Evolutionary conservation across 1,140 invertebrate species (phyloP).

Genomic region (Nebria ingens): DNA sequence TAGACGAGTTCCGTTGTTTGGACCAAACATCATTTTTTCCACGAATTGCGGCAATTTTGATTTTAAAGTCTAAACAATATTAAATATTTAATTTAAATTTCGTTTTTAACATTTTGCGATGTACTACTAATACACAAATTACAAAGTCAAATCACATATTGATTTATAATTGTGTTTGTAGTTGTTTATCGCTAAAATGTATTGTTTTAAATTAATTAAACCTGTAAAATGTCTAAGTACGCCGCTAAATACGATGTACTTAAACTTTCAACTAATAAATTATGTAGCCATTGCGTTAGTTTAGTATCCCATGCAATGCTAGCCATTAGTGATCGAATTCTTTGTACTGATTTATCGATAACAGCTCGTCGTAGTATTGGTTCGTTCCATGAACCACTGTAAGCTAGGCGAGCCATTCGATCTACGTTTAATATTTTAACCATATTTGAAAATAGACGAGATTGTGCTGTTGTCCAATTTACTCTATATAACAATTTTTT

Average conservation of each 20-base stretch:
- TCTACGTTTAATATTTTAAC: slow-evolving; percentile 61
- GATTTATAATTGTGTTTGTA: slow-evolving; percentile 4
- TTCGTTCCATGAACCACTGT: slow-evolving; percentile 44
- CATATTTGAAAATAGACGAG: slow-evolving; percentile 53
- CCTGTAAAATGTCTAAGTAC: slow-evolving; percentile 69
- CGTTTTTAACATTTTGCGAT: no score
- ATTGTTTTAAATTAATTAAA: no score
- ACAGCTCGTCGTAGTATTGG: slow-evolving; percentile 55
- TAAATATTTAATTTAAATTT: no score
- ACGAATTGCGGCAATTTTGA: slow-evolving; percentile 65
- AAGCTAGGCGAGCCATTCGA: slow-evolving; percentile 53
- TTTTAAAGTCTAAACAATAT: slow-evolving; percentile 53
- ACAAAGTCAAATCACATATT: slow-evolving; percentile 8
- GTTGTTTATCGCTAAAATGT: slow-evolving; percentile 6
- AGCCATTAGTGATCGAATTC: slow-evolving; percentile 55
- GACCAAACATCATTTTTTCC: slow-evolving; percentile 59
- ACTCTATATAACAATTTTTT: slow-evolving; percentile 34
- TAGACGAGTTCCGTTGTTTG: slow-evolving; percentile 34
- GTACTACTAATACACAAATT: no score
- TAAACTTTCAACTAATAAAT: slow-evolving; percentile 58
- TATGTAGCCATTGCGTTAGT: slow-evolving; percentile 70
- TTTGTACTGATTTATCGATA: slow-evolving; percentile 59
- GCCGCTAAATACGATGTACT: slow-evolving; percentile 55
- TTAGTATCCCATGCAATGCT: slow-evolving; percentile 57
- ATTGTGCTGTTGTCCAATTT: slow-evolving; percentile 56